Base-by-base conservation (phyloP, 2,888 invertebrate species). In the Limnephilus marmoratus region DNA sequence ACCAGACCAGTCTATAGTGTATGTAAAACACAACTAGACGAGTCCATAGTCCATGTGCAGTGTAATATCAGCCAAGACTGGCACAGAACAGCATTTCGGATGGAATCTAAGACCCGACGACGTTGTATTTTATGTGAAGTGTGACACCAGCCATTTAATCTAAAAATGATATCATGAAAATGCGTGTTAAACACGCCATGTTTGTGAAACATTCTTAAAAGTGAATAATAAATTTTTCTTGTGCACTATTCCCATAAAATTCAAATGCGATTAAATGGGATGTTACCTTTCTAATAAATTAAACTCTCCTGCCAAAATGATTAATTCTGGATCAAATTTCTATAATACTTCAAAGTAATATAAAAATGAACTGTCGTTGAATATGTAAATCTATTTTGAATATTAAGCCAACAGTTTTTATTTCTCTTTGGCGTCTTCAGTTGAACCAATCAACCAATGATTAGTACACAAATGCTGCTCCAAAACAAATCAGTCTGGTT, bases 321-420 rank as follows among this genome's bases (percentile, higher is more conserved):
- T 53, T 18, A 18, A 24, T 68, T 18, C 24, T 68, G 24, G 18
- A 68, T 68, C 7, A 18, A 68, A 68, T 18, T 68, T 68, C 24
- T 68, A 68, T 18, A 68, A 18, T 15, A 68, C 53, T 53, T 53
- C 53, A 29, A 83, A 7, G 31, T 15, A 34, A 45, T 87, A 86
- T 24, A 88, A 93, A 91, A 86, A 92, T 82, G 68, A 91, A 91
- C 81, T n/a, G 24, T 53, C 92, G 92, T 86, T 81, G 93, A 93
- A 92, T 12, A 45, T 45, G 45, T 92, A 92, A 93, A 92, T 91
- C 93, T 92, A 91, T 68, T 92, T 92, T 68, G 93, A 93, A 91
- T 92, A 92, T 91, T 93, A 92, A 45, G 92, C 93, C 93, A 85
- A 92, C 93, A 93, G 90, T 90, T 91, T 49, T 92, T 68, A 68